Evolutionary conservation across 2,888 invertebrate species (phyloP).

Genomic region (Schizotus pectinicornis): DNA sequence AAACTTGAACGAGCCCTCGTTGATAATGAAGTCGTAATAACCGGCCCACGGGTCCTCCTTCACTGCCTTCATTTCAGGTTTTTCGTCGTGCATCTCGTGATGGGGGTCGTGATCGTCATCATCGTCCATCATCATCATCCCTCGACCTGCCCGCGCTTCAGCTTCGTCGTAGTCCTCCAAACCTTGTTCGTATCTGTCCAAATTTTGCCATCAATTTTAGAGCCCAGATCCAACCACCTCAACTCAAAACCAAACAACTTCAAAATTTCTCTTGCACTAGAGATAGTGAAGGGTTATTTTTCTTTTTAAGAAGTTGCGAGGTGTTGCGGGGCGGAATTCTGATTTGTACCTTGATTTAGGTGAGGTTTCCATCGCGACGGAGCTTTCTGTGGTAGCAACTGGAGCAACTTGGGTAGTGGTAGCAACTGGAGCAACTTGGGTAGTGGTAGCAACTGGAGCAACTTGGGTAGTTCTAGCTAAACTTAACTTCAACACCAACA

Average conservation of each 20-base stretch:
- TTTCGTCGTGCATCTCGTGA: conserved; percentile 60
- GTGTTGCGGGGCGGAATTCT: background rate
- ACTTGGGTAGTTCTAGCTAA: conserved; percentile 34
- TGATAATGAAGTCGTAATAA: conserved; percentile 87
- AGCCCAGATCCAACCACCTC: conserved; percentile 9
- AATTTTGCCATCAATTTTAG: background rate
- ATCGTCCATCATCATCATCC: conserved; percentile 60
- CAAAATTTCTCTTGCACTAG: background rate
- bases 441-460: conserved; percentile 47
- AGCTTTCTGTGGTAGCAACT: too few relatives aligned
- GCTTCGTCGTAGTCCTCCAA: conserved; percentile 54
- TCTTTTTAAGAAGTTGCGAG: background rate
- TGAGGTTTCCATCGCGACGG: background rate
- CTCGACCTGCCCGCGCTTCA: conserved; percentile 50
- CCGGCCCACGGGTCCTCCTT: conserved; percentile 78
- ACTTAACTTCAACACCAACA: conserved; percentile 30
- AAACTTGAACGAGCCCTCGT: conserved; percentile 87
- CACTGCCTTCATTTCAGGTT: conserved; percentile 55
- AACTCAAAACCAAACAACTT: background rate
- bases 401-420: too few relatives aligned
- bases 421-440: conserved; percentile 19
- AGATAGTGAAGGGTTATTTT: background rate
- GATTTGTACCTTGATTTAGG: background rate
- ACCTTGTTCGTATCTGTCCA: conserved; percentile 49
- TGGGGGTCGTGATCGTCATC: conserved; percentile 60